Evolutionary conservation across 2,113 vertebrate species (phyloP), one percentile per base, ranked within the genome.

Genomic region (Brachirus orientalis): DNA sequence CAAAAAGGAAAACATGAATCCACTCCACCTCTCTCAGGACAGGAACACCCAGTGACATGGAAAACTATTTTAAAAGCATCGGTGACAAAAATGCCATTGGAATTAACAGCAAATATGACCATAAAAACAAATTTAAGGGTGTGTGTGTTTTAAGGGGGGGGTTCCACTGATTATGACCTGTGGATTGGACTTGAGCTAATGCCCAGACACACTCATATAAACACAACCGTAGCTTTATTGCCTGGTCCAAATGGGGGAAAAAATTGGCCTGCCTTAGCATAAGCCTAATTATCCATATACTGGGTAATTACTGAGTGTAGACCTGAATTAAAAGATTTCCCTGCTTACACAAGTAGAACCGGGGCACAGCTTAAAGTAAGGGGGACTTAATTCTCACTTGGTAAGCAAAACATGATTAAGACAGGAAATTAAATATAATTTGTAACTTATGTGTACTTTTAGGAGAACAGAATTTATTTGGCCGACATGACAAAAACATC

Each of bases 251-350:
- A 72, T 46, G 19, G 13, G 19, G 20, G 18, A 28, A 43, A 51
- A 56, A 68, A 72, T 56, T 72, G 66, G 62, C 60, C 52, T 2
- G 1, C 62, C 43, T 65, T 38, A 67, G 55, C 46, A 22, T 72
- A 3, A 0, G 37, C 45, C 53, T 77, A 83, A 84, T 81, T 33
- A 47, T 55, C 41, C 2, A 64, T 80, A n/a, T n/a, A n/a, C n/a
- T n/a, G n/a, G n/a, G n/a, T n/a, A 87, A 80, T 84, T 66, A 82
- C 60, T 52, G 63, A 72, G 54, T 71, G 78, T 80, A 70, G 80
- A 64, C 53, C 54, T 70, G 71, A 81, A 82, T 86, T 73, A 80
- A 85, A 80, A 82, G 20, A 89, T 74, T 82, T 80, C 65, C 75
- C 58, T 62, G 40, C 10, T 77, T 56, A 77, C 77, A 84, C 72